phyloP scores from a whole-genome alignment of 1,140 invertebrate genomes.

The Maconellicoccus hirsutus region DNA sequence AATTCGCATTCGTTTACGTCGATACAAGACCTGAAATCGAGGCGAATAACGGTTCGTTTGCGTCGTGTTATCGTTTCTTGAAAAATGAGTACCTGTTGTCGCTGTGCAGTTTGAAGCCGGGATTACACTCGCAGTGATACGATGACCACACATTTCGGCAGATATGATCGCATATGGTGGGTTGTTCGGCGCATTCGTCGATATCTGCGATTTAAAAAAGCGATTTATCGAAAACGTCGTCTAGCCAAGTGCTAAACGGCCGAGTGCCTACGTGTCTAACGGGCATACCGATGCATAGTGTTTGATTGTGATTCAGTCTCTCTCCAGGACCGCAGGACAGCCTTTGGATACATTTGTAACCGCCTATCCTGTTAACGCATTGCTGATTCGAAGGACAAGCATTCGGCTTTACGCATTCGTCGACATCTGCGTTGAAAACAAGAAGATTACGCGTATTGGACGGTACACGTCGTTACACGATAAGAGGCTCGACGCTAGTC shows the following conservation, averaged over 20 bases:
- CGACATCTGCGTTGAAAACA: background rate
- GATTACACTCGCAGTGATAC: constrained; percentile 66
- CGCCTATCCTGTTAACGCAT: background rate
- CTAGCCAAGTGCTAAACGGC: no score
- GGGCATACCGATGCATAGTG: no score
- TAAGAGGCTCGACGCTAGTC: no score
- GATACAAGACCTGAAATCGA: constrained; percentile 48
- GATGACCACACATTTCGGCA: constrained; percentile 64
- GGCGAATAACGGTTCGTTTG: background rate
- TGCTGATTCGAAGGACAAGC: background rate
- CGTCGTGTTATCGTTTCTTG: background rate
- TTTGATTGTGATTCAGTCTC: background rate
- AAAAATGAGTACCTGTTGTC: constrained; percentile 56
- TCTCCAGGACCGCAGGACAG: background rate
- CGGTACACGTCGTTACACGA: no score
- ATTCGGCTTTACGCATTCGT: background rate
- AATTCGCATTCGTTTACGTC: constrained; percentile 82
- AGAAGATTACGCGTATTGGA: no score
- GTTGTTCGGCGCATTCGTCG: constrained; percentile 60
- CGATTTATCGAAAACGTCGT: background rate
- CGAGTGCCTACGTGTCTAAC: no score
- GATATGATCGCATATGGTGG: constrained; percentile 62
- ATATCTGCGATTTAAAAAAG: constrained; percentile 44
- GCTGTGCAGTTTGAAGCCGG: constrained; percentile 64
- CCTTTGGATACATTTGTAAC: background rate